Percentiles rank a stretch among this genome's conserved stretches.
These are phyloP conservation scores for Lates japonicus DNA, from an alignment of 2,797 vertebrate genomes.

Conservation along the genomic window DNA sequence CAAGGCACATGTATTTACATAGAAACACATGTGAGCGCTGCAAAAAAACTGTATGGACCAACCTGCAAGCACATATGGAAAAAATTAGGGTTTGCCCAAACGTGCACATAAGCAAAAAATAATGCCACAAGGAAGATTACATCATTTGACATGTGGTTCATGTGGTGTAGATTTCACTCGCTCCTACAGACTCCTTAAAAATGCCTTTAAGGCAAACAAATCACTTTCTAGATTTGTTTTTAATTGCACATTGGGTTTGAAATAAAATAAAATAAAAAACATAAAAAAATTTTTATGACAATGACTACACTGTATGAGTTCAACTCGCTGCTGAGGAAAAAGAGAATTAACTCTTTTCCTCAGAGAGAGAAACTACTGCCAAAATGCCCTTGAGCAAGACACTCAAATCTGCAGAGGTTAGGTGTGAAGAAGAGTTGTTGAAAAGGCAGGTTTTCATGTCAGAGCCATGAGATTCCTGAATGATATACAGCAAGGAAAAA, in stretches of 20 bases:
- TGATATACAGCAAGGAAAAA: not conserved
- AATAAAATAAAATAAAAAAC: too few species aligned
- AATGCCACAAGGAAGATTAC: constrained; percentile 9
- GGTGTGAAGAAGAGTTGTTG: constrained; percentile 19
- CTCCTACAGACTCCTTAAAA: not conserved
- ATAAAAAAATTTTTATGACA: not conserved
- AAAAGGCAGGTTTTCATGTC: constrained; percentile 24
- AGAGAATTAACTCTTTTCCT: not conserved
- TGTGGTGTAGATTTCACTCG: not conserved
- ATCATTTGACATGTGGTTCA: constrained; percentile 19
- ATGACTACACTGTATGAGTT: too few species aligned
- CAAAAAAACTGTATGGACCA: not conserved
- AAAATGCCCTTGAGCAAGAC: constrained; percentile 31
- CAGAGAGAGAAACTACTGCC: constrained; percentile 3
- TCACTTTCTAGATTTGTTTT: not conserved
- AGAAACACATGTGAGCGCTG: not conserved
- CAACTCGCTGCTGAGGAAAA: not conserved
- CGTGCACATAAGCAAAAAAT: constrained; percentile 12
- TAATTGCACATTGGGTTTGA: not conserved
- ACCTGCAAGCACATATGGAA: not conserved
- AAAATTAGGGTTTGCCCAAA: constrained; percentile 10
- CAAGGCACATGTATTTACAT: not conserved
- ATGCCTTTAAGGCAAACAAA: not conserved
- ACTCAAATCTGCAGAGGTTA: constrained; percentile 21
- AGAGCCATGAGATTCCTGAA: not conserved